Evolutionary conservation across 2,113 vertebrate genomes (phyloP), one percentile per base, ranked within the genome.

Genomic region (Lamprologus callipterus): DNA sequence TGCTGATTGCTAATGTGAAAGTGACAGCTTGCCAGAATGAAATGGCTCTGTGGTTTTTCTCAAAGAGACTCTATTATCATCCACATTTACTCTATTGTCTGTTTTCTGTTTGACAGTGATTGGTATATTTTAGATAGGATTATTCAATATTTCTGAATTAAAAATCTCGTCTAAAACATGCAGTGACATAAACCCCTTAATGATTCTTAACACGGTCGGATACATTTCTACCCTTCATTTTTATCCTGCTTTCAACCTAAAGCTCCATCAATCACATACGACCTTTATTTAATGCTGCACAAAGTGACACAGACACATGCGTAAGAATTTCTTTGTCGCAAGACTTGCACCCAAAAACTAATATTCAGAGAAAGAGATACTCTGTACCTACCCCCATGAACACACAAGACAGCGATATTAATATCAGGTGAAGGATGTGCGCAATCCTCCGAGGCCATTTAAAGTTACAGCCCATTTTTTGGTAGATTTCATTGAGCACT

Each of bases 401-500:
- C 58, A 73, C 11, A 28, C 81, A 16, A 83, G 89, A 89, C 86
- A 75, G 87, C 83, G 84, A 92, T 93, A 93, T 92, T 95, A 94
- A 95, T 91, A 88, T 82, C 89, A 83, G 75, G 73, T 95, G 93
- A 95, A 94, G 83, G 92, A 95, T 95, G 92, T 87, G 88, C 49
- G 42, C 54, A 83, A 86, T 91, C 84, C 89, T 92, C 88, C 90
- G 90, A 93, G 91, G 94, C 92, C 93, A 93, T 89, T 93, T 87
- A 84, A 53, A 87, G 90, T 88, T 37, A 94, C 92, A 88, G 82
- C 91, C 95, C 92, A 94, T 92, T 93, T 92, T 91, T 83, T 90
- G 85, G 91, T 94, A 95, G 94, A 95, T 95, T 78, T 51, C 17
- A 33, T 89, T 89, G 87, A 90, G 88, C 68, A 70, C 31, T 80